A percentile compares a stretch with the other conserved stretches of the same genome.
Evolutionary conservation across 1,140 invertebrate genomes (phyloP).

Genomic region (Leptoteleia sp.): DNA sequence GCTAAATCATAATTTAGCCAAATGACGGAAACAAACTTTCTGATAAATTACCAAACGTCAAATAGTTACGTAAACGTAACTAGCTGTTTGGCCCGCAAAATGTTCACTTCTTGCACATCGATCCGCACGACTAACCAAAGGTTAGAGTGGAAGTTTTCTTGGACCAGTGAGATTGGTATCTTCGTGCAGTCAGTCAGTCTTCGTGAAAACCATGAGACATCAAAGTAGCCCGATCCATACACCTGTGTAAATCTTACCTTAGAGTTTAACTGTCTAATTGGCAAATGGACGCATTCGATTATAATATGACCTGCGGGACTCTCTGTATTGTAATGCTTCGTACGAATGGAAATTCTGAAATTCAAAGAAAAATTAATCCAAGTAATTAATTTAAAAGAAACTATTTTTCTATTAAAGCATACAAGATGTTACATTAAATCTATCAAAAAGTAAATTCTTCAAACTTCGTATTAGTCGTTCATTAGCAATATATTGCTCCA

Average conservation of each 20-base stretch:
- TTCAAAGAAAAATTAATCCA: too few species aligned
- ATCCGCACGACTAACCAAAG: conserved; percentile 63
- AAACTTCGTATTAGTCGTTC: too few species aligned
- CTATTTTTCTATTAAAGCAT: too few species aligned
- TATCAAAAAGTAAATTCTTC: too few species aligned
- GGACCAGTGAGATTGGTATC: conserved; percentile 46
- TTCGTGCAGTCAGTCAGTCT: conserved; percentile 29
- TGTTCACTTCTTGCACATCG: conserved; percentile 43
- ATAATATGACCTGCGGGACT: background rate
- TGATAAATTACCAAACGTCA: conserved; percentile 37
- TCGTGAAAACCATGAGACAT: conserved; percentile 51
- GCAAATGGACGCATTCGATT: conserved; percentile 14
- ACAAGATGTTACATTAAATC: too few species aligned
- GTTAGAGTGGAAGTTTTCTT: conserved; percentile 59
- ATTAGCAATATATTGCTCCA: too few species aligned
- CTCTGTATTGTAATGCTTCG: background rate
- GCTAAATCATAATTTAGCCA: conserved; percentile 2
- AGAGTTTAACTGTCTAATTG: conserved; percentile 31
- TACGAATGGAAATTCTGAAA: too few species aligned
- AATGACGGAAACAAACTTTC: conserved; percentile 37
- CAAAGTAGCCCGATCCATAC: conserved; percentile 43
- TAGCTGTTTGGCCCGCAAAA: conserved; percentile 33
- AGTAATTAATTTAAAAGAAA: too few species aligned
- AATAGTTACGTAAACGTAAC: conserved; percentile 26
- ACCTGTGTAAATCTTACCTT: conserved; percentile 33